phyloP scores from a whole-genome alignment of 2,113 vertebrate species.

The human region GRCh38 chr9:130159001-130159500 shows the following conservation, averaged over 20 bases:
- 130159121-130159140: too few relatives aligned
- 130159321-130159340: not conserved
- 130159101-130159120: too few relatives aligned
- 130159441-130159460: not conserved
- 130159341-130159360: not conserved
- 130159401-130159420: not conserved
- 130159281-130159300: not conserved
- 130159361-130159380: rapidly evolving
- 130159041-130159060: not conserved
- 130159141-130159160: not conserved
- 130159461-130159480: not conserved
- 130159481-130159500: not conserved
- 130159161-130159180: not conserved
- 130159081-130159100: too few relatives aligned
- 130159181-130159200: not conserved
- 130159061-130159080: rapidly evolving
- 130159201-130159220: not conserved
- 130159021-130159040: not conserved
- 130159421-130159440: not conserved
- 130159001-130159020: too few relatives aligned
- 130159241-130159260: not conserved
- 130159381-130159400: not conserved
- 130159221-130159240: not conserved
- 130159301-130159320: rapidly evolving
- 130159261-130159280: rapidly evolving